Percentiles rank a stretch among this genome's conserved stretches.
Evolutionary conservation across 2,797 vertebrate genomes (phyloP).

Genomic region (Phrynocephalus forsythii): DNA sequence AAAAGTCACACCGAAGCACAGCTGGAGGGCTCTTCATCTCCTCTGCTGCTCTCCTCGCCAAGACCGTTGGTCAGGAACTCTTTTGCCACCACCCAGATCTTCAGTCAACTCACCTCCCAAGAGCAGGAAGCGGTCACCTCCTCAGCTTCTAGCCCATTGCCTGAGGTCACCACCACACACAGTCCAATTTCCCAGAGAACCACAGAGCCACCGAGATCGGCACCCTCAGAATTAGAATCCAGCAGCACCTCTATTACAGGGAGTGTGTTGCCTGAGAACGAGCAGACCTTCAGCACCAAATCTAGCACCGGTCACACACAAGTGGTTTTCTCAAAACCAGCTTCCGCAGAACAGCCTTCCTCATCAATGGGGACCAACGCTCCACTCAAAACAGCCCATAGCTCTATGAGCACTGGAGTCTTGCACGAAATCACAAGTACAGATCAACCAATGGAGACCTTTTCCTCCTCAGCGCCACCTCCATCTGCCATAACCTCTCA

Average conservation of each 20-base stretch:
- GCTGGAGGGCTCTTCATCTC: not conserved
- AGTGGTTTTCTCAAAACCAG: not conserved
- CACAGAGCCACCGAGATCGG: no score
- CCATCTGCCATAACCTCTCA: no score
- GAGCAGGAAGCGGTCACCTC: not conserved
- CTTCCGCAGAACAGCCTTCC: no score
- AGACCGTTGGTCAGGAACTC: rapidly evolving
- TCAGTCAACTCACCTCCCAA: not conserved
- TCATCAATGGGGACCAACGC: not conserved
- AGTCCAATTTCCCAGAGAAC: not conserved
- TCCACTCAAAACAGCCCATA: no score
- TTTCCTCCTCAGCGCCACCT: not conserved
- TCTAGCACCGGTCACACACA: rapidly evolving
- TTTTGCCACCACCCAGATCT: no score
- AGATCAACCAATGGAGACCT: rapidly evolving
- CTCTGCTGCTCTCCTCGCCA: rapidly evolving
- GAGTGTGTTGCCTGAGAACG: rapidly evolving
- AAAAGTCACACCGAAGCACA: no score
- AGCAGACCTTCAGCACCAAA: not conserved
- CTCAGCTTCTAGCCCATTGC: no score
- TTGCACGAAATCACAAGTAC: not conserved
- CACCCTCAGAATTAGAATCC: not conserved
- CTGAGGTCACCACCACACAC: not conserved
- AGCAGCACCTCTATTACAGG: not conserved
- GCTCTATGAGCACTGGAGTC: no score